These are phyloP conservation scores for Eristalis tenax DNA, from an alignment of 2,888 invertebrate species.

Conservation along the genomic window DNA sequence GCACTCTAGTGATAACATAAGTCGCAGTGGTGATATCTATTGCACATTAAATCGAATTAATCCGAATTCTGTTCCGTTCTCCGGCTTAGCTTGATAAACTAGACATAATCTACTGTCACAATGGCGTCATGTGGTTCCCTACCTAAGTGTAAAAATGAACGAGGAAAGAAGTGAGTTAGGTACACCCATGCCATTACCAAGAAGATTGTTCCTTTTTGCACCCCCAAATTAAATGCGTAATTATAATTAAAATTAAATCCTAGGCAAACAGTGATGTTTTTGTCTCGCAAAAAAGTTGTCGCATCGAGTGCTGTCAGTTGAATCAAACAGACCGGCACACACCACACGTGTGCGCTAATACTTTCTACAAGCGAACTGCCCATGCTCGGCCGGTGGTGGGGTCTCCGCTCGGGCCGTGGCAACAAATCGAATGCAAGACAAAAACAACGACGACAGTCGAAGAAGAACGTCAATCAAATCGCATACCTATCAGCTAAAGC, in stretches of 20 bases:
- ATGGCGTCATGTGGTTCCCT: conserved; percentile 48
- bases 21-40: conserved; percentile 61
- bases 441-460: conserved; percentile 38
- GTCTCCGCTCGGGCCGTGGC: background rate
- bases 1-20: conserved; percentile 32
- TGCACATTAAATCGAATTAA: conserved; percentile 44
- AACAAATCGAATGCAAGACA: conserved; percentile 70
- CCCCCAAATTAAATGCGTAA: conserved; percentile 38
- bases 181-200: conserved; percentile 43
- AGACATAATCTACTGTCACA: conserved; percentile 56
- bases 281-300: conserved; percentile 66
- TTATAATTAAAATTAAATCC: conserved; percentile 1
- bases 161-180: background rate
- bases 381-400: background rate
- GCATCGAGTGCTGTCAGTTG: conserved; percentile 21
- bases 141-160: background rate
- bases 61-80: background rate
- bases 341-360: conserved; percentile 32
- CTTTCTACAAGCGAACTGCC: conserved; percentile 22
- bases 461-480: conserved; percentile 16
- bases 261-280: conserved; percentile 26
- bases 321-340: background rate
- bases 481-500: background rate
- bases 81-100: background rate
- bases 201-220: background rate